Conservation (phyloP, 2,113 vertebrate species). For the Cyphomyrus plagiostoma region DNA sequence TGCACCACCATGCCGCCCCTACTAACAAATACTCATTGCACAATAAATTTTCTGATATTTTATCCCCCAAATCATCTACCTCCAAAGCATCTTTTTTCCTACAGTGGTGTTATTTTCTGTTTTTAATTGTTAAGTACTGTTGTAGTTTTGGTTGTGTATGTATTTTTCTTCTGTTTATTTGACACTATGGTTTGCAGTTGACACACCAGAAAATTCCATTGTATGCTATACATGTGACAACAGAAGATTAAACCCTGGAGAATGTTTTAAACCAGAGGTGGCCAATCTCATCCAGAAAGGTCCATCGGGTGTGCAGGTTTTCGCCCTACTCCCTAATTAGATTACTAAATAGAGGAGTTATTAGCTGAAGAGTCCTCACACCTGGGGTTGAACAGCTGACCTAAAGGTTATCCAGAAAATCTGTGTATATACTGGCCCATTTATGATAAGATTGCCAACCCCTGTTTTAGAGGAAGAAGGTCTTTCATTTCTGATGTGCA, state of each 20-base stretch:
- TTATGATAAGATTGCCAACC: background rate
- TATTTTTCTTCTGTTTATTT: background rate
- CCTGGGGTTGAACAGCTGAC: background rate
- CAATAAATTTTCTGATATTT: background rate
- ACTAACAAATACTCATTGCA: background rate
- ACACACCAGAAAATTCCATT: background rate
- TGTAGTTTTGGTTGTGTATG: background rate
- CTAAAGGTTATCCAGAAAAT: background rate
- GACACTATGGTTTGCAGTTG: background rate
- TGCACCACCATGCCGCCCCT: too few species aligned
- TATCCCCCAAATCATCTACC: background rate
- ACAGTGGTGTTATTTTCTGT: background rate
- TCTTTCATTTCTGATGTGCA: conserved; percentile 50
- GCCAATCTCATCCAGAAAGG: background rate
- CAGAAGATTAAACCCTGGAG: background rate
- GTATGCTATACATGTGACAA: background rate
- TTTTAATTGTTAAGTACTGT: background rate
- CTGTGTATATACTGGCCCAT: background rate
- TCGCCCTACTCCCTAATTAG: background rate
- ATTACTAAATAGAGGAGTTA: background rate
- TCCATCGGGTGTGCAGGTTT: background rate
- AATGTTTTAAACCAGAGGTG: background rate
- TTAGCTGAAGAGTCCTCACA: background rate
- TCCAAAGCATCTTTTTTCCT: background rate
- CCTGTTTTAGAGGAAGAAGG: conserved; percentile 26